A percentile compares a stretch with the other conserved stretches of the same genome.
Evolutionary conservation across 2,888 invertebrate species (phyloP).

Genomic region (Chorisops tibialis): DNA sequence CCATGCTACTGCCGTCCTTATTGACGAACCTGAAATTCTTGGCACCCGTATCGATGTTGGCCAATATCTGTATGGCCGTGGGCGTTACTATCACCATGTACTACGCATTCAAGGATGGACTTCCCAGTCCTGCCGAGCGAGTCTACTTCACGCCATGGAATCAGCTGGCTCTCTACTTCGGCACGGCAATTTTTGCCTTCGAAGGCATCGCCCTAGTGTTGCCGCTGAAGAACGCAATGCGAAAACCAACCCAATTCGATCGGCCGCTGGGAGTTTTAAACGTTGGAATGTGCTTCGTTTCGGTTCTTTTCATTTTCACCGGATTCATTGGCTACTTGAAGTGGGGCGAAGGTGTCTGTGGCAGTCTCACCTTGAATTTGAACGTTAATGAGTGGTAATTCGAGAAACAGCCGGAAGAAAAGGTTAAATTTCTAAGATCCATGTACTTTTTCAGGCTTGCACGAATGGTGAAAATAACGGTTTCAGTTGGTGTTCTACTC

Average conservation of each 20-base stretch:
- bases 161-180: constrained; percentile 84
- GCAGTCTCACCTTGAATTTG: constrained; percentile 86
- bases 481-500: constrained; percentile 80
- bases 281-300: constrained; percentile 81
- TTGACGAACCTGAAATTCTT: constrained; percentile 73
- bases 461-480: constrained; percentile 76
- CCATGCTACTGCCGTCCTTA: constrained; percentile 70
- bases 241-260: constrained; percentile 70
- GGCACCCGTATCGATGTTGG: constrained; percentile 73
- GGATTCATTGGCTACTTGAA: constrained; percentile 87
- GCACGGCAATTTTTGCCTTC: constrained; percentile 93
- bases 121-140: constrained; percentile 63
- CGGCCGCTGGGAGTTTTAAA: constrained; percentile 82
- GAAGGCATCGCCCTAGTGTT: constrained; percentile 95
- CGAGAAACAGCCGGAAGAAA: too few relatives aligned
- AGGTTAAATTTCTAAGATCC: too few relatives aligned
- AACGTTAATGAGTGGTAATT: constrained; percentile 47
- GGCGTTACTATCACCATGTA: constrained; percentile 70
- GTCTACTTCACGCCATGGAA: constrained; percentile 60
- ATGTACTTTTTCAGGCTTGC: constrained; percentile 62
- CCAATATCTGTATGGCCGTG: constrained; percentile 78
- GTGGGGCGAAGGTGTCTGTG: constrained; percentile 77
- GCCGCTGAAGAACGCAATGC: constrained; percentile 91
- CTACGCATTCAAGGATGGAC: constrained; percentile 69
- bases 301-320: constrained; percentile 70